phyloP scores from a whole-genome alignment of 2,113 vertebrate genomes.

The Petrocephalus zakoni region DNA sequence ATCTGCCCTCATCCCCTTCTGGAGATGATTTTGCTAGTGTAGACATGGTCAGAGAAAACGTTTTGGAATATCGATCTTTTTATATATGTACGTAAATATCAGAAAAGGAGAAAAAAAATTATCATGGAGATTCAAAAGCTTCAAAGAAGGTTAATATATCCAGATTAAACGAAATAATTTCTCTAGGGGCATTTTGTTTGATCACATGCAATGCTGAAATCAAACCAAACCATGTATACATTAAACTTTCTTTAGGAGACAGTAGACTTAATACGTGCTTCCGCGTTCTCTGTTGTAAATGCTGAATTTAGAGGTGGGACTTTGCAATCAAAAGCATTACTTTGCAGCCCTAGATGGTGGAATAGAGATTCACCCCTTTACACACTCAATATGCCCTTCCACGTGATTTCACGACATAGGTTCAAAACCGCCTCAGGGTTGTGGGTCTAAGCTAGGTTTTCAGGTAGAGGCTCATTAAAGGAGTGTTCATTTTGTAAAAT shows the following conservation, averaged over 20 bases:
- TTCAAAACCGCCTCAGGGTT: not conserved
- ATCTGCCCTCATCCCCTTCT: not conserved
- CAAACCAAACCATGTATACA: not conserved
- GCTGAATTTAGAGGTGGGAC: not conserved
- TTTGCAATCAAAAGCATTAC: not conserved
- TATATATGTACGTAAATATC: not conserved
- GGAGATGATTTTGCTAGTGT: not conserved
- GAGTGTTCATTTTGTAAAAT: conserved; percentile 17
- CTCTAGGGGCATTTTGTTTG: not conserved
- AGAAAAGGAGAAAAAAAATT: conserved; percentile 15
- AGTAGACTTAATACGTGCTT: not conserved
- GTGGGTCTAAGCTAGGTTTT: not conserved
- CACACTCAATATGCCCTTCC: conserved; percentile 10
- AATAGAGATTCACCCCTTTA: conserved; percentile 15
- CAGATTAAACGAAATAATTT: not conserved
- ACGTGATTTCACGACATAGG: not conserved
- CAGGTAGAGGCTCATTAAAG: not conserved
- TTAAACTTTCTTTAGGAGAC: conserved; percentile 4
- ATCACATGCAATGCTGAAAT: not conserved
- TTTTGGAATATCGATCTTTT: not conserved
- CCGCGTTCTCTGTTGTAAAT: not conserved
- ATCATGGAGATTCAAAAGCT: not conserved
- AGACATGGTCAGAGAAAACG: not conserved
- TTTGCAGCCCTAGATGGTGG: not conserved
- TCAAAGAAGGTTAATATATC: not conserved